phyloP scores from a whole-genome alignment of 2,113 vertebrate genomes.

The Carollia perspicillata region DNA sequence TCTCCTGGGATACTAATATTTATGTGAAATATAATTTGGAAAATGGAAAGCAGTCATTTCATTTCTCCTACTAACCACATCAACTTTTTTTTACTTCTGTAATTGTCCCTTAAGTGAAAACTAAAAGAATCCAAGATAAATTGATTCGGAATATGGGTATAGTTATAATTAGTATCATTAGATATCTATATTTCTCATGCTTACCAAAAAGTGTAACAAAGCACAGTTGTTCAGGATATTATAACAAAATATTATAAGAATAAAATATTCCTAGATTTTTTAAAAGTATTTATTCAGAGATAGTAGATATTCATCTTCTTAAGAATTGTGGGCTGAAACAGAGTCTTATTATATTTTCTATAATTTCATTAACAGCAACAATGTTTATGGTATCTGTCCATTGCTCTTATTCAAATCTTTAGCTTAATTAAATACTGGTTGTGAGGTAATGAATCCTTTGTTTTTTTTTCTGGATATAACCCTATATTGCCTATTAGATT shows the following conservation, averaged over 20 bases:
- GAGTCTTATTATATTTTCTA: not conserved
- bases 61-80: not conserved
- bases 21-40: not conserved
- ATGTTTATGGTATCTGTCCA: not conserved
- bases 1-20: not conserved
- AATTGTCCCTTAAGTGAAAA: not conserved
- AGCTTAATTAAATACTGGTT: conserved; percentile 9
- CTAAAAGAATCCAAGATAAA: not conserved
- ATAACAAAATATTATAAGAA: conserved; percentile 12
- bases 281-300: not conserved
- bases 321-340: not conserved
- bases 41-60: not conserved
- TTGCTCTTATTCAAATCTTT: not conserved
- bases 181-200: not conserved
- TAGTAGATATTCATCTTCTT: not conserved
- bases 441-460: not conserved
- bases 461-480: not conserved
- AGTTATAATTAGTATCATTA: not conserved
- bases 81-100: not conserved
- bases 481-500: not conserved
- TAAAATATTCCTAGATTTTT: not conserved
- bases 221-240: not conserved
- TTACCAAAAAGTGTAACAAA: not conserved
- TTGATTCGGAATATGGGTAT: not conserved
- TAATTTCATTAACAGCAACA: not conserved